Base-by-base conservation (phyloP, 2,888 invertebrate genomes). In the Scaeva pyrastri region DNA sequence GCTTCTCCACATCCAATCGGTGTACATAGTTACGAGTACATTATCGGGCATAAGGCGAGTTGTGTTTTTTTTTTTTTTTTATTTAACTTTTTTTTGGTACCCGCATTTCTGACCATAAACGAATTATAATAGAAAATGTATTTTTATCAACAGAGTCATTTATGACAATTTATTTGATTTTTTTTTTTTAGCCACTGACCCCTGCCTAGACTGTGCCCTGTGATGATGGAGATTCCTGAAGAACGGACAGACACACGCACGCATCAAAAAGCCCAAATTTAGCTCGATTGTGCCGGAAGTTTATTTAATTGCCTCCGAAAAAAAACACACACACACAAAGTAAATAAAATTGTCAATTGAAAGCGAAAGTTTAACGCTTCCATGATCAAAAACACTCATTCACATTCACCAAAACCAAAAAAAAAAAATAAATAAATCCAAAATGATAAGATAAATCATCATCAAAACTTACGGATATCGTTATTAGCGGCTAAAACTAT, bases 401-500 rank as follows among this genome's bases (percentile, higher is more conserved):
- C 23, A 75, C 21, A 48, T 56, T 12, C 50, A 12, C 14, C 41
- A 23, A 19, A 4, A 50, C 45, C 5, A 50, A 31, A 21, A 21
- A 41, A 12, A 41, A 14, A 41, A 48, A 43, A 68, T 14, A 48
- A 39, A 10, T 60, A 55, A 31, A 31, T n/a, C n/a, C n/a, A n/a
- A n/a, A n/a, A n/a, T n/a, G n/a, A n/a, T n/a, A n/a, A 31, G 31
- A 31, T 31, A 31, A 76, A 6, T 7, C 74, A 58, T 68, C 11
- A 71, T n/a, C n/a, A n/a, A n/a, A 84, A 90, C 90, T 90, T 90
- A 90, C 90, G 90, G 82, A 89, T 88, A 82, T 90, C 89, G 31
- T 83, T 88, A 78, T 90, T 87, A 58, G 88, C 88, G 48, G 89
- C 89, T 58, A 89, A 79, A 71, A 88, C 87, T 55, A 89, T 72